A percentile compares a stretch with the other conserved stretches of the same genome.
Conservation (phyloP, 1,140 invertebrate species). For the Lucilia sericata region DNA sequence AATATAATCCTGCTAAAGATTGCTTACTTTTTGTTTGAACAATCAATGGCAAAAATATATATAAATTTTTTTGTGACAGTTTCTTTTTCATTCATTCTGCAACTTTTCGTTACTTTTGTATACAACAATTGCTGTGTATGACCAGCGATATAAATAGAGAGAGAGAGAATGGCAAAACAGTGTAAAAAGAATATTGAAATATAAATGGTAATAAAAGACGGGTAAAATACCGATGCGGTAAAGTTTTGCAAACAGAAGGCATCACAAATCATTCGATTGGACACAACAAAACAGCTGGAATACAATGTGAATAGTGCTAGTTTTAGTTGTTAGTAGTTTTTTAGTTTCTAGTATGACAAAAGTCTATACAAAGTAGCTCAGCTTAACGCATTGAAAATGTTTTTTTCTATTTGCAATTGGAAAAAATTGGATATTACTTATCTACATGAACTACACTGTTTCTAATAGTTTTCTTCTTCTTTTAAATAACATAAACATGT, state of each 20-base stretch:
- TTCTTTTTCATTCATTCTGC: background rate
- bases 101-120: background rate
- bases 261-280: slow-evolving; percentile 48
- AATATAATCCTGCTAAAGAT: background rate
- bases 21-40: background rate
- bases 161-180: too few relatives aligned
- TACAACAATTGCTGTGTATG: background rate
- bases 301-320: slow-evolving; percentile 2
- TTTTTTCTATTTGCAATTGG: background rate
- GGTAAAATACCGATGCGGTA: slow-evolving; percentile 25
- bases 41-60: slow-evolving; percentile 4
- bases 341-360: background rate
- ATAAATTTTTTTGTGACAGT: background rate
- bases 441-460: background rate
- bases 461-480: background rate
- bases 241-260: slow-evolving; percentile 39
- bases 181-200: background rate
- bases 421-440: too few relatives aligned
- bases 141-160: background rate
- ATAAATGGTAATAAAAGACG: background rate
- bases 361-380: background rate
- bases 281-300: slow-evolving; percentile 34
- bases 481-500: too few relatives aligned
- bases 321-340: background rate
- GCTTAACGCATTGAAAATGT: background rate